Conservation (phyloP, 1,140 invertebrate genomes). For the Drosophila saltans region DNA sequence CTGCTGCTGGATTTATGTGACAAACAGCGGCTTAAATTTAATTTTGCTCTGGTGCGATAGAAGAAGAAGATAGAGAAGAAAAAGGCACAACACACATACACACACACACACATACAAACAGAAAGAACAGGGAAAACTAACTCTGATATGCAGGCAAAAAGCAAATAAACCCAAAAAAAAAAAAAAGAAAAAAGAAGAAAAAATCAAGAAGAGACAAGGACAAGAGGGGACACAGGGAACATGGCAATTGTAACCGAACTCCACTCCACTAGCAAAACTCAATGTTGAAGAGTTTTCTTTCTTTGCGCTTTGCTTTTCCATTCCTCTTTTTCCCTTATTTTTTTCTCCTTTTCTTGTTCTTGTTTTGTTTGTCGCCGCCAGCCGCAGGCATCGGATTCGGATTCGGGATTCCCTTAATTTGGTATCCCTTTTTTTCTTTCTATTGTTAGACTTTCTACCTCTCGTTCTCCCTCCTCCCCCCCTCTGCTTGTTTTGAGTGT, state of each 20-base stretch:
- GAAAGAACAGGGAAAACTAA: background rate
- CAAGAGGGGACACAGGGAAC: background rate
- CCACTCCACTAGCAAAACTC: slow-evolving; percentile 13
- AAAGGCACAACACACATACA: slow-evolving; percentile 6
- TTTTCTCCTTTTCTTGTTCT: background rate
- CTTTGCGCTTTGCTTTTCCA: slow-evolving; percentile 7
- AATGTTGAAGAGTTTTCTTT: slow-evolving; percentile 19
- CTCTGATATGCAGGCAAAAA: slow-evolving; percentile 24
- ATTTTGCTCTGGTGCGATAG: slow-evolving; percentile 11
- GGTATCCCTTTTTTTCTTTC: slow-evolving; percentile 23
- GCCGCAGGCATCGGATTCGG: slow-evolving; percentile 16
- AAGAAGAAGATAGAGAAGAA: slow-evolving; percentile 1
- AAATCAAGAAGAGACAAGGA: too few species aligned
- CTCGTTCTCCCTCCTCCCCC: background rate
- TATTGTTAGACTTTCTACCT: slow-evolving; percentile 15
- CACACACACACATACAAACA: background rate
- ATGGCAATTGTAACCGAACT: slow-evolving; percentile 21
- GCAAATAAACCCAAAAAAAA: slow-evolving; percentile 18
- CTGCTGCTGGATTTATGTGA: slow-evolving; percentile 18
- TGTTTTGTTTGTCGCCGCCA: slow-evolving; percentile 23
- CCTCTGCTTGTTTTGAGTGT: background rate
- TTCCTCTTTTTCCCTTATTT: background rate
- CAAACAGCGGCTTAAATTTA: slow-evolving; percentile 29
- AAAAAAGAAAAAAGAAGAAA: background rate
- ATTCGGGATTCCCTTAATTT: slow-evolving; percentile 21